These are phyloP conservation scores for Chiloscyllium punctatum DNA, from an alignment of 2,797 vertebrate species.

Conservation along the genomic window DNA sequence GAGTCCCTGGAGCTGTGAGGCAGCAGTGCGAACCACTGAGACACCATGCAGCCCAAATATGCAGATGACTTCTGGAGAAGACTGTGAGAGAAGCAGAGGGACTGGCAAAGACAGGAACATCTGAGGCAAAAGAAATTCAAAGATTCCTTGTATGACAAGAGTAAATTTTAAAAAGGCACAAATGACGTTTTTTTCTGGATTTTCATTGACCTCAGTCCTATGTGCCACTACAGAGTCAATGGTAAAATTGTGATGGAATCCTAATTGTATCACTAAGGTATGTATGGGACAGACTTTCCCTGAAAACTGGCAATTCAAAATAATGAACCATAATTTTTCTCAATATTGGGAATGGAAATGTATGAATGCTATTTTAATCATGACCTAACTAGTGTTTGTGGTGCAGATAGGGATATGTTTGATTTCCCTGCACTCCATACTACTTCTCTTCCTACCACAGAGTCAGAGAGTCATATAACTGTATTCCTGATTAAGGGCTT, in stretches of 20 bases:
- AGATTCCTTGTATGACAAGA: background rate
- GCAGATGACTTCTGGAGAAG: background rate
- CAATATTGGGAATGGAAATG: background rate
- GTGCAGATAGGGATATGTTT: background rate
- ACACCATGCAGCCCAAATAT: too few relatives aligned
- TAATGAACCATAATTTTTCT: background rate
- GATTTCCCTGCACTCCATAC: too few relatives aligned
- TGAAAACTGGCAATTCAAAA: background rate
- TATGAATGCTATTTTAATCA: background rate
- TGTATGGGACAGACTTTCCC: background rate
- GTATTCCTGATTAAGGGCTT: too few relatives aligned
- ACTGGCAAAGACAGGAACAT: background rate
- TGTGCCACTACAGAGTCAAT: background rate
- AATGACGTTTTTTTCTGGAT: background rate
- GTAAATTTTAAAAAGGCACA: background rate
- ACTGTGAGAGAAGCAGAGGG: background rate
- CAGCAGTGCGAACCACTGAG: too few relatives aligned
- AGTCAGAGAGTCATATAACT: too few relatives aligned
- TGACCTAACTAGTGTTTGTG: background rate
- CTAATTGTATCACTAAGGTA: background rate
- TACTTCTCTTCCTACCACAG: too few relatives aligned
- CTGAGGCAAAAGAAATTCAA: too few relatives aligned
- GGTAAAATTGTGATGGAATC: background rate
- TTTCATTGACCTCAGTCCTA: background rate
- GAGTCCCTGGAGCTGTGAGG: too few relatives aligned